A percentile compares a stretch with the other conserved stretches of the same genome.
These are phyloP conservation scores for Pyrocephalus nanus DNA, from an alignment of 2,797 vertebrate species.

Conservation along the genomic window DNA sequence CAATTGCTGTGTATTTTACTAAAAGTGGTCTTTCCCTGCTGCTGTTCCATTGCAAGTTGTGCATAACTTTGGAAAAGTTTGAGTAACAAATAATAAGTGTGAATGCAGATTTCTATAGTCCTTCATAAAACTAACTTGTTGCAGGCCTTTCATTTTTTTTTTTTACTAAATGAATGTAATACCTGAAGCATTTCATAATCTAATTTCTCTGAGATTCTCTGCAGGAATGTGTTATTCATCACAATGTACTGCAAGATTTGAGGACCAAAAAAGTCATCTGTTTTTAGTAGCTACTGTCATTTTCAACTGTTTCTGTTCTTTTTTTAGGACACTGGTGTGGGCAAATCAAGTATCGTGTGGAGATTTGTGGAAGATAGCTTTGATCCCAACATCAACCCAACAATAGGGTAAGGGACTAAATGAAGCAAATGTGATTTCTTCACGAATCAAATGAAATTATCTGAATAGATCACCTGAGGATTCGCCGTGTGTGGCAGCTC, in stretches of 20 bases:
- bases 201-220: not conserved
- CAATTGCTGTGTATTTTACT: not conserved
- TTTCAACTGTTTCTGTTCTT: not conserved
- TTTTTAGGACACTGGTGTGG: slow-evolving; percentile 83
- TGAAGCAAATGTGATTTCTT: not conserved
- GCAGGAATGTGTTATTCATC: not conserved
- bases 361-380: slow-evolving; percentile 98
- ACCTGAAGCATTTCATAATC: not conserved
- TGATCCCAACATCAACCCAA: slow-evolving; percentile 98
- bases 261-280: not conserved
- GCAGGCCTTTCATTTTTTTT: not conserved
- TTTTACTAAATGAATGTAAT: not conserved
- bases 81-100: not conserved
- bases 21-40: not conserved
- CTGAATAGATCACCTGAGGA: not conserved
- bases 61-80: not conserved
- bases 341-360: slow-evolving; percentile 90
- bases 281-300: not conserved
- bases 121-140: not conserved
- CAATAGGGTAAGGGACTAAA: slow-evolving; percentile 88
- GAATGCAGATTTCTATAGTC: not conserved
- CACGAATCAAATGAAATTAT: not conserved
- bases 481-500: not conserved
- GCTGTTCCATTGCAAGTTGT: not conserved
- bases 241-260: not conserved